Evolutionary conservation across 2,888 invertebrate species (phyloP).

Genomic region (Melitaea athalia): DNA sequence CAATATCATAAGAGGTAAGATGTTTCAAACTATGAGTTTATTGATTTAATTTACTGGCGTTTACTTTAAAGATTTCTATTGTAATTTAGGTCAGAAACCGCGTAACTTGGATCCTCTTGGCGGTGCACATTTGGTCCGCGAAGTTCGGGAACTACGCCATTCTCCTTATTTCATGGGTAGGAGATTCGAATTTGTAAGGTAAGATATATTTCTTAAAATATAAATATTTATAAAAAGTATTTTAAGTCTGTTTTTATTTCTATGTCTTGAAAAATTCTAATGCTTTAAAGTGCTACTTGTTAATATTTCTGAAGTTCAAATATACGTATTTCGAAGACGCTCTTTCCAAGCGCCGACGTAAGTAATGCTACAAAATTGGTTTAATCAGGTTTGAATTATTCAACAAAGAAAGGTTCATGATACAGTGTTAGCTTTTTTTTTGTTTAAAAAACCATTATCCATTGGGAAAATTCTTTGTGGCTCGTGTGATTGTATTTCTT

Average conservation of each 20-base stretch:
- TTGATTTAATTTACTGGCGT: conserved; percentile 4
- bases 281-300: not conserved
- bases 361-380: conserved; percentile 17
- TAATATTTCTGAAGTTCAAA: not conserved
- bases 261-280: not conserved
- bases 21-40: conserved; percentile 17
- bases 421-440: not conserved
- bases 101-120: conserved; percentile 65
- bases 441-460: conserved; percentile 14
- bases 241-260: too few relatives aligned
- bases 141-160: conserved; percentile 65
- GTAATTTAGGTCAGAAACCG: conserved; percentile 67
- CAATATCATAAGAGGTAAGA: conserved; percentile 39
- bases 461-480: conserved; percentile 19
- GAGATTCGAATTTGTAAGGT: conserved; percentile 58
- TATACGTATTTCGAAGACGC: not conserved
- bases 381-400: conserved; percentile 21
- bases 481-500: conserved; percentile 2
- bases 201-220: conserved; percentile 27
- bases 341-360: not conserved
- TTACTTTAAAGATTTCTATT: conserved; percentile 12
- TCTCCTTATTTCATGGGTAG: conserved; percentile 57
- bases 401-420: conserved; percentile 14
- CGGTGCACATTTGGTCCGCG: conserved; percentile 68
- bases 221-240: not conserved